phyloP scores from a whole-genome alignment of 2,888 invertebrate genomes.

The Oscheius sp. region DNA sequence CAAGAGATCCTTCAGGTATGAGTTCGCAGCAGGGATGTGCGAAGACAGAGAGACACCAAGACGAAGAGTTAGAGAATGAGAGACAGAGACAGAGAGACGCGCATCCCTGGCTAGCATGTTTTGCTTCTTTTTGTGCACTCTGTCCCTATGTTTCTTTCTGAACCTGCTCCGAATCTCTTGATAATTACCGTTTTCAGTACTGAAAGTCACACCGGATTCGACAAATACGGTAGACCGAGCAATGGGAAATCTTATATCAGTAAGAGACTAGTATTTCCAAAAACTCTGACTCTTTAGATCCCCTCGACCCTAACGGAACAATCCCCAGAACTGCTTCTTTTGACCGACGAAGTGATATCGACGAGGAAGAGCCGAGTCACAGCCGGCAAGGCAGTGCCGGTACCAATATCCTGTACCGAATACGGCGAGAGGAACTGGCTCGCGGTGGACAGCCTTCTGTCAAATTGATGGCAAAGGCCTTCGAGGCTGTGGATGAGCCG shows the following conservation, averaged over 20 bases:
- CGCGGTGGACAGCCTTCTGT: conserved; percentile 71
- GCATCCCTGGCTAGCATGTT: background rate
- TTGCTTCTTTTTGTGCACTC: too few relatives aligned
- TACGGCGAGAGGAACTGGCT: conserved; percentile 70
- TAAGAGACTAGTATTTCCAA: background rate
- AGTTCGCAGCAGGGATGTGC: background rate
- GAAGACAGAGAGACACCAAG: too few relatives aligned
- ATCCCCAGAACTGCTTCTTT: conserved; percentile 43
- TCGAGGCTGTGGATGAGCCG: conserved; percentile 67
- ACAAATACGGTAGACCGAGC: conserved; percentile 50
- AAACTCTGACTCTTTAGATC: conserved; percentile 6
- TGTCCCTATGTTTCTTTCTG: conserved; percentile 13
- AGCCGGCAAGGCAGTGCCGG: conserved; percentile 41
- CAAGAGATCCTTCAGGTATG: conserved; percentile 34
- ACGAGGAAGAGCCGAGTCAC: conserved; percentile 34
- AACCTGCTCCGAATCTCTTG: background rate
- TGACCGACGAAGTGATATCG: conserved; percentile 40
- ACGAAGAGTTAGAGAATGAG: too few relatives aligned
- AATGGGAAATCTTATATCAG: conserved; percentile 37
- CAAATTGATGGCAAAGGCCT: conserved; percentile 66
- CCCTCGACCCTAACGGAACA: conserved; percentile 41
- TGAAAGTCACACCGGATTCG: conserved; percentile 53
- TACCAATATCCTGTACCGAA: conserved; percentile 71
- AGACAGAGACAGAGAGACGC: too few relatives aligned
- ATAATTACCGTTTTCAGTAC: conserved; percentile 44